A percentile compares a stretch with the other conserved stretches of the same genome.
Evolutionary conservation across 2,888 invertebrate species (phyloP).

Genomic region (Ceramica pisi): DNA sequence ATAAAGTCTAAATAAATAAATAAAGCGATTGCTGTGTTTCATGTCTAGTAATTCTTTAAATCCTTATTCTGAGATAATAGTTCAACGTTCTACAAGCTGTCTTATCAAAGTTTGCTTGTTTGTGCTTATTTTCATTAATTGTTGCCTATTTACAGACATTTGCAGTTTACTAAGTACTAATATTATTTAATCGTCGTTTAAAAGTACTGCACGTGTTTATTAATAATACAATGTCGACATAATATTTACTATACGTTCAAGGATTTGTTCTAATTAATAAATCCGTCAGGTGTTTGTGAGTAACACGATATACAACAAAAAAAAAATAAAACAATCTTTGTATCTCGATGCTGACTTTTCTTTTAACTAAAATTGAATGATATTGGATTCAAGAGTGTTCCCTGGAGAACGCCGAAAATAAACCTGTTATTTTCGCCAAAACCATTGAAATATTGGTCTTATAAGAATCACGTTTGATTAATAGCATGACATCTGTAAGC

Average conservation of each 20-base stretch:
- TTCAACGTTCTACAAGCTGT: background rate
- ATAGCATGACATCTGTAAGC: background rate
- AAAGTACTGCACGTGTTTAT: conserved; percentile 48
- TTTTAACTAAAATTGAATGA: background rate
- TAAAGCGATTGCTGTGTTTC: no score
- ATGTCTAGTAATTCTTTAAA: no score
- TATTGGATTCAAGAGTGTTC: background rate
- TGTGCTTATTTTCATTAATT: conserved; percentile 16
- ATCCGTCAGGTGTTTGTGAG: conserved; percentile 31
- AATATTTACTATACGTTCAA: conserved; percentile 30
- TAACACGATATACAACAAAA: background rate
- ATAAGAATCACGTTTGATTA: background rate
- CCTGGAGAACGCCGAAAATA: background rate
- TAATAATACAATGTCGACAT: conserved; percentile 28
- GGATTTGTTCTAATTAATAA: conserved; percentile 38
- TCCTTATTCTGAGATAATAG: background rate
- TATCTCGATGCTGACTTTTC: background rate
- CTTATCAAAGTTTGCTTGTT: background rate
- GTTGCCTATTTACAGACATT: background rate
- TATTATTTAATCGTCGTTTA: conserved; percentile 36
- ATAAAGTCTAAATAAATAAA: no score
- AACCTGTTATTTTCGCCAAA: background rate
- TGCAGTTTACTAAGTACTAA: background rate
- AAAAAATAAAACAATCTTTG: background rate
- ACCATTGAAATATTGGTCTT: accelerated